Percentiles rank a stretch among this genome's conserved stretches.
Conservation (phyloP, 2,797 vertebrate species). For the Pseudocheirus occidentalis region DNA sequence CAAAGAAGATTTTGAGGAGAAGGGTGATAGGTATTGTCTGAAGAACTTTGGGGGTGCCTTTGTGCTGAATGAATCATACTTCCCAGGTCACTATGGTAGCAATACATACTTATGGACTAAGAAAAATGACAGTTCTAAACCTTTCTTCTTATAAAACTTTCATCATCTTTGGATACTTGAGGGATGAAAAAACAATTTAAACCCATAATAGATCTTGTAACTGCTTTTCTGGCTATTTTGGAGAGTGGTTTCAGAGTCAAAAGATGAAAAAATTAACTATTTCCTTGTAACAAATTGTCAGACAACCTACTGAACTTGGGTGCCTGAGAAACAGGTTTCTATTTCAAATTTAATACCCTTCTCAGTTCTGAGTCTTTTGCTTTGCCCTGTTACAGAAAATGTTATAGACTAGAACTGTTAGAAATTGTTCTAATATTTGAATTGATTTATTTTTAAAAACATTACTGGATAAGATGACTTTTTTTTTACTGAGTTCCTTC, state of each 20-base stretch:
- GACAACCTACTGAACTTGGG: neutral
- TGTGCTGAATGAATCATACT: neutral
- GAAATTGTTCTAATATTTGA: constrained; percentile 40
- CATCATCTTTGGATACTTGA: constrained; percentile 30
- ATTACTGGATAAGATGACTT: constrained; percentile 11
- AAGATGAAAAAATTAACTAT: constrained; percentile 8
- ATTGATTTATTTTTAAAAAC: constrained; percentile 20
- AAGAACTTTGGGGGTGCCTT: constrained; percentile 5
- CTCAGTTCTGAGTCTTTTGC: constrained; percentile 1
- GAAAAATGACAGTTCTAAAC: constrained; percentile 32
- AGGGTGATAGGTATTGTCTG: constrained; percentile 33
- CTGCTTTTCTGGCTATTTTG: neutral
- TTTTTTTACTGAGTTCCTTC: constrained; percentile 40
- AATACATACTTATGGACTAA: constrained; percentile 27
- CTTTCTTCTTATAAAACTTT: constrained; percentile 26
- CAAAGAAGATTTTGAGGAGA: constrained; percentile 21
- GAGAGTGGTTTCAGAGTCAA: constrained; percentile 44
- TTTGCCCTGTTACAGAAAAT: constrained; percentile 52
- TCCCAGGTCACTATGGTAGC: constrained; percentile 39
- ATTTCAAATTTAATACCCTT: neutral
- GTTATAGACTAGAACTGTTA: constrained; percentile 15
- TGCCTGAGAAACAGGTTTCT: constrained; percentile 18
- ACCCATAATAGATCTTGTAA: neutral
- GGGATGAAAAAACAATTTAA: constrained; percentile 33
- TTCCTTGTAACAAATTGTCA: constrained; percentile 34